Evolutionary conservation across 2,113 vertebrate genomes (phyloP).

Genomic region (Channa argus): DNA sequence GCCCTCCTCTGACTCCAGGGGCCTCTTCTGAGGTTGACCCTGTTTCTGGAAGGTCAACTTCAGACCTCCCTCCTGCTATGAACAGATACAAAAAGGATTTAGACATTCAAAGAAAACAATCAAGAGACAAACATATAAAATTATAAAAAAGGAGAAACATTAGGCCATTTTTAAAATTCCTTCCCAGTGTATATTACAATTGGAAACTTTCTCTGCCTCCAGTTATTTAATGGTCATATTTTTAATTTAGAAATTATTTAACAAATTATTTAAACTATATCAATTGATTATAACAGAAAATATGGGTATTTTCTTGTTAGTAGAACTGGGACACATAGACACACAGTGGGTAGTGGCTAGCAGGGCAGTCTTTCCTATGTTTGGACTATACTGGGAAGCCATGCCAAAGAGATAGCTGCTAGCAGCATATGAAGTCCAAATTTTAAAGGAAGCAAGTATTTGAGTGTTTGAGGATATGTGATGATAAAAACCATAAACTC

Average conservation of each 20-base stretch:
- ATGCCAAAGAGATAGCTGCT: slow-evolving; percentile 54
- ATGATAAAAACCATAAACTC: slow-evolving; percentile 10
- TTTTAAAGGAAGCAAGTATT: slow-evolving; percentile 33
- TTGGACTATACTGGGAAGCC: slow-evolving; percentile 49
- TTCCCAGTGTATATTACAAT: neutral
- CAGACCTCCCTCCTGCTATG: slow-evolving; percentile 94
- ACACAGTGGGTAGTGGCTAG: slow-evolving; percentile 51
- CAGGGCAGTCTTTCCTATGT: slow-evolving; percentile 31
- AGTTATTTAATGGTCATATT: neutral
- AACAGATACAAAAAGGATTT: slow-evolving; percentile 28
- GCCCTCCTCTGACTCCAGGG: slow-evolving; percentile 90
- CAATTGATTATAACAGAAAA: neutral
- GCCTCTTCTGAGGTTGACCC: slow-evolving; percentile 91
- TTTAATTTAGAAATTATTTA: neutral
- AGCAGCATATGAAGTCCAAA: slow-evolving; percentile 36
- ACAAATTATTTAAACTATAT: too few species aligned
- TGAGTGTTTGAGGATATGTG: slow-evolving; percentile 24
- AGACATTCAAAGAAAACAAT: neutral
- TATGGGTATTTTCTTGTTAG: slow-evolving; percentile 46
- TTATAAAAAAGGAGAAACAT: slow-evolving; percentile 5
- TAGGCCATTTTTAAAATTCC: neutral
- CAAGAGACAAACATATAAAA: neutral
- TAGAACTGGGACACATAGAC: slow-evolving; percentile 51
- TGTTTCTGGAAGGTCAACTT: slow-evolving; percentile 99
- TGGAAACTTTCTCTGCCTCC: neutral